phyloP scores from a whole-genome alignment of 1,140 invertebrate species.

The Drosophila melanogaster region DNA sequence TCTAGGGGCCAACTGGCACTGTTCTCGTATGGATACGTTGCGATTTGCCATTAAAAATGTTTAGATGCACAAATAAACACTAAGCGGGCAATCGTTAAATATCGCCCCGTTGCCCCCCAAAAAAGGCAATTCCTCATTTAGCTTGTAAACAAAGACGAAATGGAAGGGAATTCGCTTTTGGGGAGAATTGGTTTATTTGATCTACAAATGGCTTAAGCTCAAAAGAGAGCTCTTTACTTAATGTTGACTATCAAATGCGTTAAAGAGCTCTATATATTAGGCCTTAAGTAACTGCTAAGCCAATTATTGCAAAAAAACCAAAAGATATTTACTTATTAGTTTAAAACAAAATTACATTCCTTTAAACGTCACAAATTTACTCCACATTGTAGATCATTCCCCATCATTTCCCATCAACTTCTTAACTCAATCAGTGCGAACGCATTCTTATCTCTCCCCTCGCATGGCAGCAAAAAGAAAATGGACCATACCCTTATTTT shows the following conservation, averaged over 20 bases:
- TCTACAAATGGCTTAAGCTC: background rate
- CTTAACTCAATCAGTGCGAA: conserved; percentile 30
- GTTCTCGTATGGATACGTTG: conserved; percentile 40
- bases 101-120: conserved; percentile 19
- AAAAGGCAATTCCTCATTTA: conserved; percentile 26
- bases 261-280: background rate
- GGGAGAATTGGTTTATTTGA: background rate
- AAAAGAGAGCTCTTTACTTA: background rate
- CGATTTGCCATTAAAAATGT: conserved; percentile 72
- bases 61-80: conserved; percentile 81
- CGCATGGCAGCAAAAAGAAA: conserved; percentile 24
- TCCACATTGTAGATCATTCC: no score
- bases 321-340: no score
- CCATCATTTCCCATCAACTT: conserved; percentile 15
- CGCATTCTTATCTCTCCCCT: conserved; percentile 39
- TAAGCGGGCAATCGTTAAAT: conserved; percentile 50
- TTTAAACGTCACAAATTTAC: background rate
- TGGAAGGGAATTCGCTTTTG: conserved; percentile 11
- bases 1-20: conserved; percentile 15
- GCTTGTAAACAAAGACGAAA: conserved; percentile 56
- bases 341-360: background rate
- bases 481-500: conserved; percentile 13
- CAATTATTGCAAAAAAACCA: no score
- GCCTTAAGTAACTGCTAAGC: background rate
- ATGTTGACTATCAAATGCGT: background rate